Evolutionary conservation across 2,113 vertebrate genomes (phyloP), one percentile per base, ranked within the genome.

Genomic region (Apeltes quadracus): DNA sequence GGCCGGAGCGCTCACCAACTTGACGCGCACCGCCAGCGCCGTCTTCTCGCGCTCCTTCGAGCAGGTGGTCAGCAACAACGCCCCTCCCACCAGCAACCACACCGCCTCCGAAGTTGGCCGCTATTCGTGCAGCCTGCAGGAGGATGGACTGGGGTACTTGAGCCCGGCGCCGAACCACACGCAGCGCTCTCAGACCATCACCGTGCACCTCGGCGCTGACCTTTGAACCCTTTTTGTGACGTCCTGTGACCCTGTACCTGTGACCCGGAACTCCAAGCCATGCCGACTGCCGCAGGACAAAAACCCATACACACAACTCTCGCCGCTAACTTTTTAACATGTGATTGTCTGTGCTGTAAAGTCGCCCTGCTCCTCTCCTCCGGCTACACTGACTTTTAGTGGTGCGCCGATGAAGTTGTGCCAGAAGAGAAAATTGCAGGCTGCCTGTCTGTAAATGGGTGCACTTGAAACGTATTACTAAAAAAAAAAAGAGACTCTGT

Each of bases 111-210:
- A 96, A 77, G 91, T 91, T n/a, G 96, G 94, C 72, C 95, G 95
- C 76, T 96, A 95, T 87, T 97, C 96, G 1, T 97, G 96, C 89
- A 96, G 96, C 88, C 94, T 97, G 79, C 97, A 97, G 88, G 97
- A 98, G 75, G 97, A 98, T 53, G 96, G 94, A 56, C 70, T 96
- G 75, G 93, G 92, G 55, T 94, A 95, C 85, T 77, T 94, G 0
- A 90, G 94, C 88, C 92, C 96, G 43, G 64, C 84, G 85, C 88
- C 87, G 7, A 87, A 95, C 76, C 95, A 95, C 90, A 94, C 94
- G 43, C 96, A 94, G 79, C 94, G 94, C 67, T 96, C 96, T 73
- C 96, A 96, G 61, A 98, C 95, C 90, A 95, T 98, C 88, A 97
- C 96, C 78, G 92, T 98, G 87, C 97, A 97, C 81, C 88, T 98